A percentile compares a stretch with the other conserved stretches of the same genome.
phyloP scores from a whole-genome alignment of 2,797 vertebrate genomes.

The Dendrocincla fuliginosa region DNA sequence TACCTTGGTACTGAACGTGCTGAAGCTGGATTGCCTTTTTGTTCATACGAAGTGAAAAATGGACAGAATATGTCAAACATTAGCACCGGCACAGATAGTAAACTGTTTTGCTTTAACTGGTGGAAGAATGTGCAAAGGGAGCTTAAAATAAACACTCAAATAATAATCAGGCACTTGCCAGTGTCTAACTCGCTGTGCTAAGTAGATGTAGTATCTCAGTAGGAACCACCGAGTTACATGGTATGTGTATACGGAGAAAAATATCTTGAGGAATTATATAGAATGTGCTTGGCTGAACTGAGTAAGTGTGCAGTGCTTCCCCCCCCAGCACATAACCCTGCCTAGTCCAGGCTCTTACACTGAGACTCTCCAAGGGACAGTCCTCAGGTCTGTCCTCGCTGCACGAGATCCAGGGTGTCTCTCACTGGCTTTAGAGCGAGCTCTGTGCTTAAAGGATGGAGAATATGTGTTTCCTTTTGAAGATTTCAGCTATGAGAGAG shows the following conservation, averaged over 20 bases:
- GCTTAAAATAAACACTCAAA: constrained; percentile 11
- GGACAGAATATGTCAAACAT: background rate
- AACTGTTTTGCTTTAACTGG: background rate
- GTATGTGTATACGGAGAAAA: background rate
- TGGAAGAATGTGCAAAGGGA: background rate
- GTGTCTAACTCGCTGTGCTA: background rate
- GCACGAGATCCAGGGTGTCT: background rate
- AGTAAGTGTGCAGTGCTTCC: background rate
- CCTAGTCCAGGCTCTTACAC: background rate
- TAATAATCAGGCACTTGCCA: background rate
- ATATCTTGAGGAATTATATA: background rate
- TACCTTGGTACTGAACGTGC: background rate
- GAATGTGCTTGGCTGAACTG: background rate
- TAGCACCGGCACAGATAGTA: background rate
- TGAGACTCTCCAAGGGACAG: background rate
- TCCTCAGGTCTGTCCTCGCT: background rate
- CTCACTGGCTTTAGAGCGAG: background rate
- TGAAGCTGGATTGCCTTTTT: background rate
- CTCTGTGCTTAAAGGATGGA: background rate
- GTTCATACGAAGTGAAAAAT: background rate
- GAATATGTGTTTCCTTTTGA: background rate
- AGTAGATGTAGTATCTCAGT: background rate
- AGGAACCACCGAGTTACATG: background rate
- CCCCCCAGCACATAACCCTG: background rate
- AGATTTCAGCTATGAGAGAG: background rate